A percentile compares a stretch with the other conserved stretches of the same genome.
Conservation (phyloP, 1,140 invertebrate genomes). For the Brevipalpus yothersi region DNA sequence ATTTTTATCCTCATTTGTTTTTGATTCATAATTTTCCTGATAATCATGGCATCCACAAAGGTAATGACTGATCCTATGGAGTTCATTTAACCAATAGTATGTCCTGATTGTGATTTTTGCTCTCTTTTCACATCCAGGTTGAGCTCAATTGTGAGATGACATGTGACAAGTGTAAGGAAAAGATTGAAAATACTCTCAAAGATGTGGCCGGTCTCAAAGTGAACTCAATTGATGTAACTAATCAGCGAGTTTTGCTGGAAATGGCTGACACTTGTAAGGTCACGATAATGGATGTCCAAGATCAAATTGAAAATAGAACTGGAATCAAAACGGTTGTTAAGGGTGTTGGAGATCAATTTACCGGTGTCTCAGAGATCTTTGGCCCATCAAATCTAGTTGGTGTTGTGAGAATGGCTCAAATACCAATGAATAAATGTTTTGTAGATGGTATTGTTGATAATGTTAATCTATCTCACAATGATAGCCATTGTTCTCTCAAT, state of each 20-base stretch:
- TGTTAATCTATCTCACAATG: background rate
- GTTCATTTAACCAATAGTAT: no score
- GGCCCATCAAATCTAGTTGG: background rate
- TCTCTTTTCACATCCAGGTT: constrained; percentile 9
- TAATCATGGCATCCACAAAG: no score
- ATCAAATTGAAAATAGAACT: constrained; percentile 2
- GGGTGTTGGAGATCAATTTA: background rate
- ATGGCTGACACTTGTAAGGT: background rate
- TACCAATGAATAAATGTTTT: constrained; percentile 1
- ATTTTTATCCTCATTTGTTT: no score
- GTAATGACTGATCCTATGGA: no score
- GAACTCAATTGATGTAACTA: constrained; percentile 1
- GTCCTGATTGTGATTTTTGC: background rate
- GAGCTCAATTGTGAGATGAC: constrained; percentile 10
- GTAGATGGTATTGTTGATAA: constrained; percentile 10
- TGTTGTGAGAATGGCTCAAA: constrained; percentile 7
- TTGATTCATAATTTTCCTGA: no score
- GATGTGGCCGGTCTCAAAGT: background rate
- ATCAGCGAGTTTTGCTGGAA: constrained; percentile 3
- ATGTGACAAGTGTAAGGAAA: constrained; percentile 2
- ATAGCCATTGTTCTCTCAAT: background rate
- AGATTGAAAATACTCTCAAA: background rate
- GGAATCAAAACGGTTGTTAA: constrained; percentile 6
- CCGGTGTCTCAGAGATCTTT: background rate
- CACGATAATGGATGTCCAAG: constrained; percentile 3